phyloP scores from a whole-genome alignment of 2,888 invertebrate genomes.

The Vanessa cardui region DNA sequence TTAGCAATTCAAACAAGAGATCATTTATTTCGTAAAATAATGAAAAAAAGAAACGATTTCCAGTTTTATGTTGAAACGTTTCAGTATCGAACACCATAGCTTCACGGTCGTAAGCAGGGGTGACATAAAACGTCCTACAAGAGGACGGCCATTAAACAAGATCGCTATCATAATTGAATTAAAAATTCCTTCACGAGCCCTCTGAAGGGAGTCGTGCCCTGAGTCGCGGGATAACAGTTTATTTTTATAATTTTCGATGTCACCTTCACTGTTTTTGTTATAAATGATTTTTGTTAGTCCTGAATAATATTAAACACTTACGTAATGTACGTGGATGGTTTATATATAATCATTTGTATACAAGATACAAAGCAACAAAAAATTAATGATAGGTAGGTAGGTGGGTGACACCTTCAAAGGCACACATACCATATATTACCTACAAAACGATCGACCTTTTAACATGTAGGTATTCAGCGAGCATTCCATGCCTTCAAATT shows the following conservation, averaged over 20 bases:
- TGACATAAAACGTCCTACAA: constrained; percentile 64
- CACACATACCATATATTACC: no score
- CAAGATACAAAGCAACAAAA: no score
- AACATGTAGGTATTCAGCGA: no score
- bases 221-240: constrained; percentile 23
- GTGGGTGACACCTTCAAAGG: no score
- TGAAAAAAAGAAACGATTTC: background rate
- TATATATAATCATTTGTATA: no score
- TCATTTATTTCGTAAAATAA: background rate
- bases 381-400: no score
- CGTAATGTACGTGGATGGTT: background rate
- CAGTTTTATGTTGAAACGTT: background rate
- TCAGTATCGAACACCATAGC: constrained; percentile 2
- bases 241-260: constrained; percentile 24
- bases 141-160: constrained; percentile 78
- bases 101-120: constrained; percentile 38
- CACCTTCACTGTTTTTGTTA: constrained; percentile 15
- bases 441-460: no score
- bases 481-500: no score
- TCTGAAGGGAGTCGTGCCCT: constrained; percentile 49
- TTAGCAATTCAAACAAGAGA: no score
- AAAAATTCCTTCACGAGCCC: constrained; percentile 80
- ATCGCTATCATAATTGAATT: constrained; percentile 83
- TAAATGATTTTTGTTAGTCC: background rate
- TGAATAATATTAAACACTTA: background rate